phyloP scores from a whole-genome alignment of 2,797 vertebrate species.

The Mormyrus hasselquistii region DNA sequence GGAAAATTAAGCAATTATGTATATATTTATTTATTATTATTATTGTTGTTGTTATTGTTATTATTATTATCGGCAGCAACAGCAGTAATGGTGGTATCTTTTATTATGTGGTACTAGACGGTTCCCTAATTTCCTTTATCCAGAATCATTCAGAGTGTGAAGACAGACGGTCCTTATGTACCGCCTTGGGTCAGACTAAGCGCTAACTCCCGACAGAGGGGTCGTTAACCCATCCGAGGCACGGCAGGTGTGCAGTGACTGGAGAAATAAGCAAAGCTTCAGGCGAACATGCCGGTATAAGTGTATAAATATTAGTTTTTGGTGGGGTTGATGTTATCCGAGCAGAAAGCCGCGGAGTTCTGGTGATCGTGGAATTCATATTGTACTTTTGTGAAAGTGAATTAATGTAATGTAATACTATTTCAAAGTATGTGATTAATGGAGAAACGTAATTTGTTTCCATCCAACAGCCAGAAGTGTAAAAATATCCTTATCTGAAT shows the following conservation, averaged over 20 bases:
- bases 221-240: background rate
- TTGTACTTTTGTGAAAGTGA: background rate
- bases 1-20: background rate
- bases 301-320: background rate
- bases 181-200: background rate
- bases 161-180: background rate
- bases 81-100: background rate
- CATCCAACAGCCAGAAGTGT: background rate
- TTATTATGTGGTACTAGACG: background rate
- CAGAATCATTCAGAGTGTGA: background rate
- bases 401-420: too few relatives aligned
- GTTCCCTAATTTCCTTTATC: background rate
- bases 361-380: background rate
- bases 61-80: background rate
- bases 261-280: background rate
- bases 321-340: background rate
- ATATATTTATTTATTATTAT: background rate
- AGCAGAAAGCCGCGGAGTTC: background rate
- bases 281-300: background rate
- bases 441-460: background rate
- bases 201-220: background rate
- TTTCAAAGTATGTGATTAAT: background rate
- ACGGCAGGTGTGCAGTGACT: background rate
- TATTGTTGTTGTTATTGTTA: background rate
- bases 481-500: background rate